phyloP scores from a whole-genome alignment of 2,888 invertebrate genomes.

The Gari tellinella region DNA sequence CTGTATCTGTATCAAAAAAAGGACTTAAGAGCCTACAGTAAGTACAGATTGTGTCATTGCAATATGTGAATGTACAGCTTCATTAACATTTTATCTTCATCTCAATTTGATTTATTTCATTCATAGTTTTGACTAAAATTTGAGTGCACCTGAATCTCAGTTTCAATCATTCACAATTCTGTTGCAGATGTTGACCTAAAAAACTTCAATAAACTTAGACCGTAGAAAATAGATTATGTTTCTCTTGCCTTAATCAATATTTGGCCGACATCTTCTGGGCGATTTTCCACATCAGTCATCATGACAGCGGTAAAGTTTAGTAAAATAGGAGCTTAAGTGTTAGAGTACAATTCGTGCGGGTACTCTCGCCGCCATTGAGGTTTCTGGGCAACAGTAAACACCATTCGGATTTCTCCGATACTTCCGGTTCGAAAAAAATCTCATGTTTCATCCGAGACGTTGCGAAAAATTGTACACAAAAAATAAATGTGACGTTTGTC shows the following conservation, averaged over 20 bases:
- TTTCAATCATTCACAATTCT: too few relatives aligned
- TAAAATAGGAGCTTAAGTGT: not conserved
- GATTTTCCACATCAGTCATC: constrained; percentile 76
- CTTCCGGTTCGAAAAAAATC: not conserved
- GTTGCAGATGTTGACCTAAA: too few relatives aligned
- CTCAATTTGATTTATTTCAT: too few relatives aligned
- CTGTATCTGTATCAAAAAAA: too few relatives aligned
- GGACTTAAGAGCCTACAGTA: too few relatives aligned
- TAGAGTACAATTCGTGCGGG: not conserved
- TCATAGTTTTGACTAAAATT: too few relatives aligned
- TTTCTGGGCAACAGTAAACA: constrained; percentile 66
- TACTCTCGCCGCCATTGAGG: constrained; percentile 28
- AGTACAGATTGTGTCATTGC: too few relatives aligned
- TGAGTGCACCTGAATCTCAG: too few relatives aligned
- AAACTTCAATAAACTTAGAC: too few relatives aligned
- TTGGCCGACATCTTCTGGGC: constrained; percentile 81
- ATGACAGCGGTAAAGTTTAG: constrained; percentile 11
- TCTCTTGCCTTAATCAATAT: constrained; percentile 80
- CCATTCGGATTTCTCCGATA: constrained; percentile 28
- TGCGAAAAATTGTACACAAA: constrained; percentile 7
- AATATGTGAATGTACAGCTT: too few relatives aligned
- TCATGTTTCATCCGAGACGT: constrained; percentile 8
- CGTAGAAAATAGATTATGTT: too few relatives aligned
- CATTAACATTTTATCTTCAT: too few relatives aligned
- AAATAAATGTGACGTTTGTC: constrained; percentile 71